phyloP scores from a whole-genome alignment of 2,888 invertebrate species.

The Tachina lurida region DNA sequence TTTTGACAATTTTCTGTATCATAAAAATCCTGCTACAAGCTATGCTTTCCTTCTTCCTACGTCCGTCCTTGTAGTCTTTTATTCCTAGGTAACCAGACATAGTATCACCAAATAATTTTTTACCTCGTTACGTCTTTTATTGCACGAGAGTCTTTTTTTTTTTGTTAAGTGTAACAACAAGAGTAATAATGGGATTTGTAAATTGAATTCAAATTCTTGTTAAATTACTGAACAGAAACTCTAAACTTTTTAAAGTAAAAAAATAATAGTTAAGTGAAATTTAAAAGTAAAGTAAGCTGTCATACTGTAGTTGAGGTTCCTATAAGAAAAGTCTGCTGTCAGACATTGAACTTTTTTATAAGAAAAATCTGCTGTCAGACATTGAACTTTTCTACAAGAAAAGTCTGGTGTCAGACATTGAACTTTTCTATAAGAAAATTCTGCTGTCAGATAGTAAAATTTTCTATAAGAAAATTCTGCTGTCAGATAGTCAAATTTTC shows the following conservation, averaged over 20 bases:
- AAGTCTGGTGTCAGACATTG: no score
- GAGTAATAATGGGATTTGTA: conserved; percentile 5
- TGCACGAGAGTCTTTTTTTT: not conserved
- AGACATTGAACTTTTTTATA: no score
- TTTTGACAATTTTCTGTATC: conserved; percentile 50
- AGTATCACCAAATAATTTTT: conserved; percentile 6
- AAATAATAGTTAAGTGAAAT: not conserved
- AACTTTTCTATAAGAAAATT: no score
- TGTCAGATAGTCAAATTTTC: no score
- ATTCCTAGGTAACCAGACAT: conserved; percentile 32
- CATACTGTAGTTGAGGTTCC: not conserved
- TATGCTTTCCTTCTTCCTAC: conserved; percentile 19
- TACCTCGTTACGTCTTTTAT: not conserved
- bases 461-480: no score
- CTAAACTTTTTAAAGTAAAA: not conserved
- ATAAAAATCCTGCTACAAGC: conserved; percentile 23
- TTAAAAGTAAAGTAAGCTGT: not conserved
- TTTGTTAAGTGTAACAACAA: not conserved
- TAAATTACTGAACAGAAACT: not conserved
- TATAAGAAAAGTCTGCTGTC: no score
- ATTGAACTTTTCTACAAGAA: no score
- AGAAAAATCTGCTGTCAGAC: no score
- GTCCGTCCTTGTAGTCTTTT: conserved; percentile 34
- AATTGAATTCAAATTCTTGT: conserved; percentile 11
- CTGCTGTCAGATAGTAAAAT: no score